Percentiles rank a stretch among this genome's conserved stretches.
Conservation (phyloP, 1,140 invertebrate genomes). For the Neodiprion virginianus region DNA sequence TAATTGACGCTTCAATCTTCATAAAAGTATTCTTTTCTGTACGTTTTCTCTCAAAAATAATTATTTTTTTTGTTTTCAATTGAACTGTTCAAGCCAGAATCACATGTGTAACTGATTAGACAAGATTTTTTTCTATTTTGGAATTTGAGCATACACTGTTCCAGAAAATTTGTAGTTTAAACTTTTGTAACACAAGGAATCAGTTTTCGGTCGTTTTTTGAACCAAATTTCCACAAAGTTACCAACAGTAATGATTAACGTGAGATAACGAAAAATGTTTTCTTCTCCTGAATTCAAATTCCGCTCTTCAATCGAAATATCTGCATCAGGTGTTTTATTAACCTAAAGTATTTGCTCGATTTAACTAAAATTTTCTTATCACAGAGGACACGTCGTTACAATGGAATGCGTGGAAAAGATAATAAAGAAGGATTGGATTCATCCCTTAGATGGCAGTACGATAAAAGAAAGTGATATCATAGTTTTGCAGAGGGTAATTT, state of each 20-base stretch:
- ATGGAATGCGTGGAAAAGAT: conserved; percentile 96
- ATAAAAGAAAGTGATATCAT: conserved; percentile 95
- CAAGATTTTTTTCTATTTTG: no score
- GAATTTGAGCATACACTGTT: no score
- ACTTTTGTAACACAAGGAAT: no score
- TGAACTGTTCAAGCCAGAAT: no score
- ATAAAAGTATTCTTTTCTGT: conserved; percentile 14
- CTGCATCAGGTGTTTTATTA: neutral
- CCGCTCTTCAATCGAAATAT: no score
- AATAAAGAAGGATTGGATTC: conserved; percentile 96
- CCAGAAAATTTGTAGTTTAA: no score
- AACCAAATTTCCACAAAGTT: no score
- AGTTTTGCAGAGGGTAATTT: conserved; percentile 80
- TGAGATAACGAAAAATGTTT: no score
- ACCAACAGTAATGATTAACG: no score
- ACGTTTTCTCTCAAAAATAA: conserved; percentile 22
- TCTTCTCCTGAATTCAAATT: no score
- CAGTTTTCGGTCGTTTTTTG: no score
- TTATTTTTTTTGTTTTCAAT: neutral
- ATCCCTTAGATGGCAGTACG: conserved; percentile 89
- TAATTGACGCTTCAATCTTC: neutral
- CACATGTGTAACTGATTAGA: no score
- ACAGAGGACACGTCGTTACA: conserved; percentile 93
- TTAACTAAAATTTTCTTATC: conserved; percentile 36
- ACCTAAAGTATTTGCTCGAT: conserved; percentile 19